These are phyloP conservation scores for Lochmaea crataegi DNA, from an alignment of 2,888 invertebrate genomes.

Conservation along the genomic window DNA sequence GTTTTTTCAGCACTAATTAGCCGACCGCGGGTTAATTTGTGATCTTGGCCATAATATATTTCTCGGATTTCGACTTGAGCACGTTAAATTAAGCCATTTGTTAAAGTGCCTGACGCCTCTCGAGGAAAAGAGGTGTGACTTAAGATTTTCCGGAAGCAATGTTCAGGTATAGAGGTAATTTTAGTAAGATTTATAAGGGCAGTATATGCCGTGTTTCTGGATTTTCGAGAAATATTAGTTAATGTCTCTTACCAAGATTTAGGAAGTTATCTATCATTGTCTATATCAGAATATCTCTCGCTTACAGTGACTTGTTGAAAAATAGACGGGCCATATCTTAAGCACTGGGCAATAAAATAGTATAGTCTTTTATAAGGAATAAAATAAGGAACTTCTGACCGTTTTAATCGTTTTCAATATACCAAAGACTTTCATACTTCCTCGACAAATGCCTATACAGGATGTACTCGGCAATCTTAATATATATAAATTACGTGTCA, in stretches of 20 bases:
- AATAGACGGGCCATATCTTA: background rate
- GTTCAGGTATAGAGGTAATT: conserved; percentile 43
- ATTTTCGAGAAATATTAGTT: conserved; percentile 38
- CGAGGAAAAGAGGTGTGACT: conserved; percentile 42
- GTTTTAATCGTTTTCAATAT: no score
- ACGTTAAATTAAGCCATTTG: conserved; percentile 41
- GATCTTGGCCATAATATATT: conserved; percentile 35
- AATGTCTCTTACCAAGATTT: conserved; percentile 36
- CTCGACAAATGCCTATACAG: no score
- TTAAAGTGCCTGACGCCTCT: conserved; percentile 36
- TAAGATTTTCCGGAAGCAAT: conserved; percentile 42
- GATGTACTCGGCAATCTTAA: no score
- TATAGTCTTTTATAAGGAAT: background rate
- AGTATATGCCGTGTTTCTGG: conserved; percentile 34
- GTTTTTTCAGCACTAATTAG: conserved; percentile 40
- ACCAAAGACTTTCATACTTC: no score
- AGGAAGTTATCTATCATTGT: conserved; percentile 36
- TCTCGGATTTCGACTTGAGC: conserved; percentile 39
- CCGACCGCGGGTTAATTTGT: conserved; percentile 38
- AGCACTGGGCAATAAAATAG: background rate
- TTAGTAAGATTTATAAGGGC: conserved; percentile 34
- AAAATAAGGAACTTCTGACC: no score
- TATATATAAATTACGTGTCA: no score
- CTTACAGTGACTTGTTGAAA: background rate
- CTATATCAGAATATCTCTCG: conserved; percentile 7